Conservation (phyloP, 2,797 vertebrate species). For the Falco berigora region DNA sequence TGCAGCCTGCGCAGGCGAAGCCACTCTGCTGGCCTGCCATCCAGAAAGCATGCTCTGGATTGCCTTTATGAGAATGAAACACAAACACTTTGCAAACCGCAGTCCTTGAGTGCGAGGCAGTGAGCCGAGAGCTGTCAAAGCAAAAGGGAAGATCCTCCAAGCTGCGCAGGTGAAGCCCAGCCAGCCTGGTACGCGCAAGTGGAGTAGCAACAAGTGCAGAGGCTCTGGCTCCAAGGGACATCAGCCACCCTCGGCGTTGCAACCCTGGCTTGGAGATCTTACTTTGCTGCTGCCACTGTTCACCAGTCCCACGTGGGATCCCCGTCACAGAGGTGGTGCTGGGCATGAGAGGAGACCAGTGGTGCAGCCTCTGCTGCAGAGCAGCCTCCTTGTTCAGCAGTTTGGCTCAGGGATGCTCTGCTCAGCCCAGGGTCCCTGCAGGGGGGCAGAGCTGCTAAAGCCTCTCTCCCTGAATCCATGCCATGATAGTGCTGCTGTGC, state of each 20-base stretch:
- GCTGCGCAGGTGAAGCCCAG: neutral
- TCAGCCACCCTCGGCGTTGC: accelerated
- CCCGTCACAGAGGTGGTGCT: neutral
- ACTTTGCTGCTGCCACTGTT: neutral
- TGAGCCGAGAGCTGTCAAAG: neutral
- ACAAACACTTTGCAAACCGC: neutral
- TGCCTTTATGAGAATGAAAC: neutral
- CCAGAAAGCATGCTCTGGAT: neutral
- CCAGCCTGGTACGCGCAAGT: accelerated
- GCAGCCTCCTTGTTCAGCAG: neutral
- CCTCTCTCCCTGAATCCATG: neutral
- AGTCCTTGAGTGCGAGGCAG: accelerated
- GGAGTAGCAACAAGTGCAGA: neutral
- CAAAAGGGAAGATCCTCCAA: neutral
- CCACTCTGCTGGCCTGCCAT: neutral
- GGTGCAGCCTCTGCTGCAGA: neutral
- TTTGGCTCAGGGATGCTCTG: neutral
- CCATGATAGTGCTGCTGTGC: accelerated
- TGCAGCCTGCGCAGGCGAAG: accelerated
- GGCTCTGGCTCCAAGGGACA: neutral
- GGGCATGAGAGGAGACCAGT: accelerated
- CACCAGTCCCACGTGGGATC: accelerated
- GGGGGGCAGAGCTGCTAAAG: neutral
- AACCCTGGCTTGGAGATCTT: neutral
- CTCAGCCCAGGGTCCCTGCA: neutral